Conservation (phyloP, 1,140 invertebrate genomes). For the Drosophila lini region DNA sequence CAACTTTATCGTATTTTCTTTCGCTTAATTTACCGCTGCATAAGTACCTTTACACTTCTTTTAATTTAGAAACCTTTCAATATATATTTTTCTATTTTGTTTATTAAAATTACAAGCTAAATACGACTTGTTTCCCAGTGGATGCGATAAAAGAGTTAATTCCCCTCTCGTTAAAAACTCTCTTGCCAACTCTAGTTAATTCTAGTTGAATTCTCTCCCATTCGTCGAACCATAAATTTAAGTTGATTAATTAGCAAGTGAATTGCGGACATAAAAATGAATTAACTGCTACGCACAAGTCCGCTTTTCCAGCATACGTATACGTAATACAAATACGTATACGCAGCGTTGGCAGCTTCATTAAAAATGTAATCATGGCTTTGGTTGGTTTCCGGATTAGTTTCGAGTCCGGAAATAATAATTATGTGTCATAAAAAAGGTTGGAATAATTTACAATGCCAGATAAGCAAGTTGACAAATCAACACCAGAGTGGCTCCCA, state of each 20-base stretch:
- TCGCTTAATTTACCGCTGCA: too few relatives aligned
- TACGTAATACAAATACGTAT: conserved; percentile 17
- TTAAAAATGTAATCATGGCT: conserved; percentile 20
- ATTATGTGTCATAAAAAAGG: conserved; percentile 15
- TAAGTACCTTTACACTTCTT: neutral
- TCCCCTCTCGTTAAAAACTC: too few relatives aligned
- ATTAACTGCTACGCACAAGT: conserved; percentile 19
- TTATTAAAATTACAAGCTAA: neutral
- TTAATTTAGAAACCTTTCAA: neutral
- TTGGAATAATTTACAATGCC: neutral
- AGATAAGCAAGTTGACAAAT: conserved; percentile 30
- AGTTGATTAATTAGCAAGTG: conserved; percentile 66
- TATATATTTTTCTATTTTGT: neutral
- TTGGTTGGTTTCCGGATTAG: conserved; percentile 10
- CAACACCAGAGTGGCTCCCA: neutral
- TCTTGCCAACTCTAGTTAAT: conserved; percentile 3
- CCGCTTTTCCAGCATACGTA: neutral
- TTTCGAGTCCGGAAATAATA: conserved; percentile 13
- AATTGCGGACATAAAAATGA: conserved; percentile 48
- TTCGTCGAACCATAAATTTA: conserved; percentile 36
- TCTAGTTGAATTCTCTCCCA: conserved; percentile 3
- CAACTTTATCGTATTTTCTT: neutral
- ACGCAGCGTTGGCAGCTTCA: conserved; percentile 38
- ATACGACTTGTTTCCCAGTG: neutral
- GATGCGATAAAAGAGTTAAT: neutral